Conservation (phyloP, 1,140 invertebrate species). For the Drosophila setifemur region DNA sequence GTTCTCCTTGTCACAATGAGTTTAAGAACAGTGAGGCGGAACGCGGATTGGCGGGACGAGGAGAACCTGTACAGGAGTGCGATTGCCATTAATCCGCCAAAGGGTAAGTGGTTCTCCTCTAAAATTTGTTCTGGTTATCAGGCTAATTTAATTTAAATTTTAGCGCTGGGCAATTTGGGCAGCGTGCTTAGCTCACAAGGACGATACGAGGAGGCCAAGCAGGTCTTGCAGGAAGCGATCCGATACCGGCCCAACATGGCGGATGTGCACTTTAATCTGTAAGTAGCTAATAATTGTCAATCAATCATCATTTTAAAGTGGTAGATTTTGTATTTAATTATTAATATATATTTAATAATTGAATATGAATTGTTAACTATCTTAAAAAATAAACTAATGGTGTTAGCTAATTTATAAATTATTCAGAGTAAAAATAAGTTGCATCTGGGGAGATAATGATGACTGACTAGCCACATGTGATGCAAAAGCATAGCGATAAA, state of each 20-base stretch:
- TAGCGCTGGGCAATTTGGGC: slow-evolving; percentile 96
- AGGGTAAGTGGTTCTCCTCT: slow-evolving; percentile 88
- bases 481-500: slow-evolving; percentile 28
- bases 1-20: slow-evolving; percentile 88
- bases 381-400: too few species aligned
- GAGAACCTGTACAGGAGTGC: slow-evolving; percentile 96
- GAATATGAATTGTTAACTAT: too few species aligned
- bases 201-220: slow-evolving; percentile 92
- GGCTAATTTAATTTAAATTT: slow-evolving; percentile 8
- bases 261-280: slow-evolving; percentile 98
- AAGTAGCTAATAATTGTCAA: slow-evolving; percentile 85
- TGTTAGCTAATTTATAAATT: slow-evolving; percentile 4
- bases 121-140: neutral
- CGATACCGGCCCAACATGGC: slow-evolving; percentile 96
- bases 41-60: slow-evolving; percentile 95
- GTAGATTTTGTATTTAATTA: too few species aligned
- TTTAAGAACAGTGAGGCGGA: slow-evolving; percentile 90
- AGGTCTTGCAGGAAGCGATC: slow-evolving; percentile 93
- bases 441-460: slow-evolving; percentile 9
- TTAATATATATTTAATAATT: too few species aligned
- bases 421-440: neutral
- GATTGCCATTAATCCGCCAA: slow-evolving; percentile 96
- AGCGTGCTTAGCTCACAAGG: slow-evolving; percentile 95
- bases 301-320: too few species aligned
- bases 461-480: slow-evolving; percentile 20